Conservation (phyloP, 2,797 vertebrate species). For the Setipinna tenuifilis region DNA sequence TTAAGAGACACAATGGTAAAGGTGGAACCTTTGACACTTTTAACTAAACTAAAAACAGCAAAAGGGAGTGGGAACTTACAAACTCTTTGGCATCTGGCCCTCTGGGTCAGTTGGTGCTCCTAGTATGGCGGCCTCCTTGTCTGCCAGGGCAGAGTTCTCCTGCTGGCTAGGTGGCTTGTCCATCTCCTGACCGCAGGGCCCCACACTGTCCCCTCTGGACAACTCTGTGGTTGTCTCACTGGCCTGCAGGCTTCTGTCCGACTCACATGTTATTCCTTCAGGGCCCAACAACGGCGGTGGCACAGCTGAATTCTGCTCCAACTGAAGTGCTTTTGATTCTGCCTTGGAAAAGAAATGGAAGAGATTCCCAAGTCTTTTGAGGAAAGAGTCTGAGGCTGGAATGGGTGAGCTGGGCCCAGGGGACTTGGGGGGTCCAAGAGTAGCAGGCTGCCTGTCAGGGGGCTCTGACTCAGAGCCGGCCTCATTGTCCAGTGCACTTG, state of each 20-base stretch:
- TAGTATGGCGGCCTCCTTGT: background rate
- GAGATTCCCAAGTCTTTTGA: constrained; percentile 59
- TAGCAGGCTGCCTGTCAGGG: constrained; percentile 26
- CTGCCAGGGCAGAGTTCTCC: constrained; percentile 15
- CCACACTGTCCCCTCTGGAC: background rate
- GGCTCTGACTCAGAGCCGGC: constrained; percentile 20
- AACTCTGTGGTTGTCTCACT: constrained; percentile 35
- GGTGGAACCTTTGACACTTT: background rate
- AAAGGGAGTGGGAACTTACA: background rate
- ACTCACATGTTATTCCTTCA: background rate
- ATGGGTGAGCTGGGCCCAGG: constrained; percentile 36
- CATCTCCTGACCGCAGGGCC: background rate
- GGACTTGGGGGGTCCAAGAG: constrained; percentile 30
- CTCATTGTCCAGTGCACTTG: constrained; percentile 38
- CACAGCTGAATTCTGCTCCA: constrained; percentile 33
- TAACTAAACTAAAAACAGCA: background rate
- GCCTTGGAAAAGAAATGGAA: constrained; percentile 55
- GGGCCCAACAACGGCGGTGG: constrained; percentile 6
- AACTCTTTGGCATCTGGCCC: background rate
- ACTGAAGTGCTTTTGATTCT: constrained; percentile 36
- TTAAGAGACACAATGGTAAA: background rate
- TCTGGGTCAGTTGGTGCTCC: background rate
- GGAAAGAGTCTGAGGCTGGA: constrained; percentile 58
- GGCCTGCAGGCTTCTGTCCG: background rate
- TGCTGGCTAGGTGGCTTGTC: constrained; percentile 15